Evolutionary conservation across 1,140 invertebrate genomes (phyloP), one percentile per base, ranked within the genome.

Genomic region (Halictus rubicundus): DNA sequence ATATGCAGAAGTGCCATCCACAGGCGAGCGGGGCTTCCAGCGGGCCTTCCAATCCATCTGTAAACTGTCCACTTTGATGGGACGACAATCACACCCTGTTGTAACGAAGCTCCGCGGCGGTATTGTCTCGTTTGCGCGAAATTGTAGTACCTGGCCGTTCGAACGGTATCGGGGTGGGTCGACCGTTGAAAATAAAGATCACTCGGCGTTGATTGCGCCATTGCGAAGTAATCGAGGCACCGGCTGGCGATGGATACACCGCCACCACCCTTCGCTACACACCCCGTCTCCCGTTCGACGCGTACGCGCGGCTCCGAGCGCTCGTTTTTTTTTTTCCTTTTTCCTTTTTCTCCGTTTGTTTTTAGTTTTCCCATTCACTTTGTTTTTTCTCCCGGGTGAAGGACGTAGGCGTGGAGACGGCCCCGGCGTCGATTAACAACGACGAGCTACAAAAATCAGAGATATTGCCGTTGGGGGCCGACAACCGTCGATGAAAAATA

Each of bases 41-140:
- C 77, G 81, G 81, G 80, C 70, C 87, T 87, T 90, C 88, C 89
- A 89, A 91, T 92, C 88, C 89, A 91, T 92, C 90, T 91, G 90
- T 92, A 92, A 92, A 91, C 91, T 91, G 91, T 92, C 91, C 90
- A 92, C 90, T 92, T 92, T 92, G 91, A 92, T 92, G 87, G 90
- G 86, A 89, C 90, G 91, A 92, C 91, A 92, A 92, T 92, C 90
- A 90, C 90, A 90, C 90, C 75, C 88, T 83, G 89, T 86, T 92
- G 90, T 91, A 90, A 92, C 90, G 88, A 90, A 91, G 84, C 87
- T 83, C 82, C 78, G 82, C 81, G 77, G 75, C 85, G 81, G 88
- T 83, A 91, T 92, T 91, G 89, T 91, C 88, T 91, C 90, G 88
- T 85, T 88, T 85, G 86, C 85, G 85, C 69, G 80, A 88, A 91